Conservation (phyloP, 2,113 vertebrate genomes). For the Pelecanoides urinatrix region DNA sequence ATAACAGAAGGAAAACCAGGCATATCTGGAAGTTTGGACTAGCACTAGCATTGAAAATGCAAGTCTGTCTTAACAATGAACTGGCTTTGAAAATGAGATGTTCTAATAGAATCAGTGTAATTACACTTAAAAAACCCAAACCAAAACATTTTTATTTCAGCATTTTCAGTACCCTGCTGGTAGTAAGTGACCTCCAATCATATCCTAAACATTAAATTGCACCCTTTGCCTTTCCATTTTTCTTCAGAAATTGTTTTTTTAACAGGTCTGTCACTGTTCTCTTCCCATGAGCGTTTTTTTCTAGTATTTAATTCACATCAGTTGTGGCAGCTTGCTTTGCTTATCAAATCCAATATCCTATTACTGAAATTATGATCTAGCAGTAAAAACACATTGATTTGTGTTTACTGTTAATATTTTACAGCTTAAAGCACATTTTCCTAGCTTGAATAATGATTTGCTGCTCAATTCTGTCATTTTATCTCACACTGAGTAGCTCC, state of each 20-base stretch:
- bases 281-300: not conserved
- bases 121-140: not conserved
- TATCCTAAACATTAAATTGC: not conserved
- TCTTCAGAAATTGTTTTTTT: not conserved
- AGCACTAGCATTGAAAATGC: not conserved
- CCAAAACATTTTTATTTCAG: constrained; percentile 9
- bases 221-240: not conserved
- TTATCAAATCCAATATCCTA: constrained; percentile 23
- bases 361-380: constrained; percentile 24
- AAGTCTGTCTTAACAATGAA: not conserved
- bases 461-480: not conserved
- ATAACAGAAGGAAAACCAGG: not conserved
- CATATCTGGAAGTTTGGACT: not conserved
- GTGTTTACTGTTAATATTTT: constrained; percentile 37
- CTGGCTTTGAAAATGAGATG: not conserved
- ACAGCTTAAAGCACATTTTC: not conserved
- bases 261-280: not conserved
- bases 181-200: not conserved
- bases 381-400: constrained; percentile 2
- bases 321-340: not conserved
- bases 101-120: not conserved
- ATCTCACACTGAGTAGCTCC: not conserved
- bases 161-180: not conserved
- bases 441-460: not conserved
- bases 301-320: not conserved